Conservation (phyloP, 2,797 vertebrate species). For the Salmo trutta region DNA sequence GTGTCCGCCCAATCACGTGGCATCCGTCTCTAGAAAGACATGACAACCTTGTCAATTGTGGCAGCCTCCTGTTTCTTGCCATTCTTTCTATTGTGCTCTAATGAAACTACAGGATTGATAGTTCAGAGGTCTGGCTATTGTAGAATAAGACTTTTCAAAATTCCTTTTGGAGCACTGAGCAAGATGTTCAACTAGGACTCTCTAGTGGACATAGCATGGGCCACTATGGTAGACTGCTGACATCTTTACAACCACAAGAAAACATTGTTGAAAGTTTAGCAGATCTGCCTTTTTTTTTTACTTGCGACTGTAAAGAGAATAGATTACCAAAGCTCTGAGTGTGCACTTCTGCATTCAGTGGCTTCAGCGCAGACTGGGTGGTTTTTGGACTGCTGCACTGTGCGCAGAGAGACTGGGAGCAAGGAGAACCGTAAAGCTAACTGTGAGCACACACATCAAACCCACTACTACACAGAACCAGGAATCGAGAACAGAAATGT, state of each 20-base stretch:
- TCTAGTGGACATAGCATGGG: neutral
- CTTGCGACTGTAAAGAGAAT: constrained; percentile 5
- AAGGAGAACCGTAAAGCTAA: neutral
- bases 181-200: neutral
- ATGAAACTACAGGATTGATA: constrained; percentile 20
- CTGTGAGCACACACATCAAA: constrained; percentile 5
- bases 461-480: neutral
- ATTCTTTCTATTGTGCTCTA: neutral
- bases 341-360: neutral
- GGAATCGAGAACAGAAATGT: neutral
- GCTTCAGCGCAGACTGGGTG: neutral
- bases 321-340: constrained; percentile 1
- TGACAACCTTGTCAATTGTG: constrained; percentile 51
- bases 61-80: constrained; percentile 17
- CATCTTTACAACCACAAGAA: neutral
- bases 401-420: neutral
- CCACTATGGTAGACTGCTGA: constrained; percentile 4
- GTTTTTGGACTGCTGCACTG: neutral
- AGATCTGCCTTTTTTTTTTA: constrained; percentile 14
- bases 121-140: neutral
- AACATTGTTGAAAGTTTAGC: constrained; percentile 6
- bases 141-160: neutral
- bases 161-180: neutral
- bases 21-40: constrained; percentile 62
- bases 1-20: constrained; percentile 54